phyloP scores from a whole-genome alignment of 2,797 vertebrate species.

The Gastrophryne carolinensis region DNA sequence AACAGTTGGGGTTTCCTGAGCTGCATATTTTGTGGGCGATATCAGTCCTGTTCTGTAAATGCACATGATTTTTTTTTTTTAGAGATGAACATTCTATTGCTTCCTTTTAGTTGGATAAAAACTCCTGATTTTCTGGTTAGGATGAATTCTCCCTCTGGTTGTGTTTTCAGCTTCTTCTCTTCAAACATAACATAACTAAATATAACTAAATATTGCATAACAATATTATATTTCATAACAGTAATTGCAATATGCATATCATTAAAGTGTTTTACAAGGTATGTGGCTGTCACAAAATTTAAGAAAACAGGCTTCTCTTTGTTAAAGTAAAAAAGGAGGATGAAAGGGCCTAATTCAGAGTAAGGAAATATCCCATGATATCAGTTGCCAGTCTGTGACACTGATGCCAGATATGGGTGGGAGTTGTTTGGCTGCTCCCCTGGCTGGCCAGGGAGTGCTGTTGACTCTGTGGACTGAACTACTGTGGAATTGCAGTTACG shows the following conservation, averaged over 20 bases:
- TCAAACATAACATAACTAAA: no score
- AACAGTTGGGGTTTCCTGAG: no score
- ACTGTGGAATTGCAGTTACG: neutral
- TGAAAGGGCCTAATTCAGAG: slow-evolving; percentile 43
- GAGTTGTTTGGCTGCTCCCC: slow-evolving; percentile 22
- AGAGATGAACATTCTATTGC: no score
- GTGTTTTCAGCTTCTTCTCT: no score
- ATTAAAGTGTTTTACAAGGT: slow-evolving; percentile 15
- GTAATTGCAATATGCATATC: neutral
- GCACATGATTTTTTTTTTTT: no score
- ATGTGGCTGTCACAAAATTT: slow-evolving; percentile 5
- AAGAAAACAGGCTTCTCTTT: slow-evolving; percentile 24
- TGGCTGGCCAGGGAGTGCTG: neutral
- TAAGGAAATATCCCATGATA: slow-evolving; percentile 31
- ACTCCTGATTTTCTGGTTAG: no score
- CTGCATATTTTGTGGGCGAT: no score
- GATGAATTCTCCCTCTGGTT: no score
- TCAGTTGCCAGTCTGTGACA: slow-evolving; percentile 9
- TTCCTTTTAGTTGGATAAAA: no score
- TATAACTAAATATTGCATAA: neutral
- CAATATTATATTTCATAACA: neutral
- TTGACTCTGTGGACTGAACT: neutral
- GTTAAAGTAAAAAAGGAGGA: slow-evolving; percentile 19
- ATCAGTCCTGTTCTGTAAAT: no score
- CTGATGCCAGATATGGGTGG: slow-evolving; percentile 25